phyloP scores from a whole-genome alignment of 2,888 invertebrate genomes.

The Trilocha varians region DNA sequence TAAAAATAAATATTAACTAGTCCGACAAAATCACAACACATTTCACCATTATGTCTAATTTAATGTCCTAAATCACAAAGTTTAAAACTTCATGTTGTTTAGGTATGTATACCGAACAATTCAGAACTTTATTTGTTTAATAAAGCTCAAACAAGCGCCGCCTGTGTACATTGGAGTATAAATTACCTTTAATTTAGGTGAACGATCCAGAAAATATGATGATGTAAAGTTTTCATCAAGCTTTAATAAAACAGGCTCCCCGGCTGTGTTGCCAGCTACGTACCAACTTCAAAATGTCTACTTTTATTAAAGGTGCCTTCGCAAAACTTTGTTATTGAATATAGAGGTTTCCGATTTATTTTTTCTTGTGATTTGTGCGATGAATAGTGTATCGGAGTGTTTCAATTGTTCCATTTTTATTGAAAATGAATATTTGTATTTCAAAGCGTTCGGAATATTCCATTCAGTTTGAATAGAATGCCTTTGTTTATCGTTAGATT shows the following conservation, averaged over 20 bases:
- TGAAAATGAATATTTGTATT: too few species aligned
- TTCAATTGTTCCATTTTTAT: too few species aligned
- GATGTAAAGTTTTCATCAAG: conserved; percentile 63
- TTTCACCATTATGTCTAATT: too few species aligned
- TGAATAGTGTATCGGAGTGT: too few species aligned
- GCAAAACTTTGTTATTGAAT: background rate
- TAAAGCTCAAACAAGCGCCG: conserved; percentile 56
- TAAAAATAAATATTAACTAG: too few species aligned
- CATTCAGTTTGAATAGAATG: too few species aligned
- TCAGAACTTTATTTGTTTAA: conserved; percentile 68
- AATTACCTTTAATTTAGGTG: conserved; percentile 69
- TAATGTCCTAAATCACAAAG: conserved; percentile 50
- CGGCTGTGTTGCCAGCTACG: conserved; percentile 13
- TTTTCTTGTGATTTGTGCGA: conserved; percentile 1
- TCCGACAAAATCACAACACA: too few species aligned
- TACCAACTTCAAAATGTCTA: conserved; percentile 15
- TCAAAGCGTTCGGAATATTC: too few species aligned
- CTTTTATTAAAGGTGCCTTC: background rate
- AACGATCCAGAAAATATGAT: conserved; percentile 67
- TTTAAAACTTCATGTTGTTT: conserved; percentile 53
- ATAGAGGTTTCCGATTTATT: background rate
- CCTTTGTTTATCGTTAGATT: too few species aligned
- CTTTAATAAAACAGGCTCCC: conserved; percentile 43
- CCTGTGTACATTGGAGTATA: conserved; percentile 59
- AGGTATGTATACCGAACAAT: conserved; percentile 45